phyloP scores from a whole-genome alignment of 2,113 vertebrate genomes.

The Perccottus glenii region DNA sequence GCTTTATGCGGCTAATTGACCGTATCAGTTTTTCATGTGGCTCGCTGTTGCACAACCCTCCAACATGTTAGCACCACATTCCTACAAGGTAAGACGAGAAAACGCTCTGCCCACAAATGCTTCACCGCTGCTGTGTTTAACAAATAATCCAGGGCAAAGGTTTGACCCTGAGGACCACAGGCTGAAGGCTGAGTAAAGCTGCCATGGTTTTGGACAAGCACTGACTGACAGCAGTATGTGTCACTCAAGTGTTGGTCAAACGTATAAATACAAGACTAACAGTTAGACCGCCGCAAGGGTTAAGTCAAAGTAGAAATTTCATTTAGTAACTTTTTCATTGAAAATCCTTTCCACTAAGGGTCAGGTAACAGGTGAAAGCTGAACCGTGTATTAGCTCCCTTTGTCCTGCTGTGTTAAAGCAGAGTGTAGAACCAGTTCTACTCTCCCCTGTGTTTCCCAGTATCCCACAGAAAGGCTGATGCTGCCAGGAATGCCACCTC shows the following conservation, averaged over 20 bases:
- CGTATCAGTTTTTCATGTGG: neutral
- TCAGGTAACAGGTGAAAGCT: neutral
- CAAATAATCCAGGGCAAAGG: neutral
- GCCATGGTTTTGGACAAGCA: neutral
- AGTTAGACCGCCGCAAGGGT: neutral
- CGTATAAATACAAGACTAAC: neutral
- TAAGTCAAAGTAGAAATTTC: too few relatives aligned
- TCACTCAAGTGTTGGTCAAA: neutral
- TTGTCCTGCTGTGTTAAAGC: neutral
- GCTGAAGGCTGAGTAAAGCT: neutral
- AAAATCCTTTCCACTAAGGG: neutral
- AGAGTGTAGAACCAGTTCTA: neutral
- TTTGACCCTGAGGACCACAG: neutral
- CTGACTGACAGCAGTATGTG: neutral
- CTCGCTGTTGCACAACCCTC: neutral
- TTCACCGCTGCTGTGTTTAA: neutral
- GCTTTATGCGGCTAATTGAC: neutral
- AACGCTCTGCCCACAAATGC: neutral
- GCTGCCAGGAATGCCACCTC: neutral
- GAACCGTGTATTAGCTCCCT: neutral
- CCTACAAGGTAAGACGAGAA: neutral
- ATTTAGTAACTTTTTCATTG: neutral
- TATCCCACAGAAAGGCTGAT: neutral
- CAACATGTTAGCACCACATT: neutral
- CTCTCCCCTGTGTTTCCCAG: constrained; percentile 3